phyloP scores from a whole-genome alignment of 1,140 invertebrate species.

The Bombyx mandarina region DNA sequence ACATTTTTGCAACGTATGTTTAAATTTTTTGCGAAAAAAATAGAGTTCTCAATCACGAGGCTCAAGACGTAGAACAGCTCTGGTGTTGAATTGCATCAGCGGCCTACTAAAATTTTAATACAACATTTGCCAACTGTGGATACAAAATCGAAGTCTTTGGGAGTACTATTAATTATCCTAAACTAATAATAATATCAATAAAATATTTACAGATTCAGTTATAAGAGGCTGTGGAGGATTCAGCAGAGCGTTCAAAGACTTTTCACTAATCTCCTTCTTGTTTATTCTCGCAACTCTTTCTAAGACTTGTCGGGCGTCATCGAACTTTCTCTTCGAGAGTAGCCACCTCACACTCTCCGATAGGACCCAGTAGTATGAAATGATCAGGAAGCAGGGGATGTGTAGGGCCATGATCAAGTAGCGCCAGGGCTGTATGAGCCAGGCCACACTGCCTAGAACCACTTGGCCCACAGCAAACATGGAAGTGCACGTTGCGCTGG shows the following conservation, averaged over 20 bases:
- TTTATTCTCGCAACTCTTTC: constrained; percentile 78
- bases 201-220: neutral
- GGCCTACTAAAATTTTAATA: too few species aligned
- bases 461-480: constrained; percentile 82
- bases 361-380: constrained; percentile 75
- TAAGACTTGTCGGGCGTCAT: constrained; percentile 74
- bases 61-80: too few species aligned
- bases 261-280: constrained; percentile 72
- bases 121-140: too few species aligned
- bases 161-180: too few species aligned
- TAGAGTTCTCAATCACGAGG: too few species aligned
- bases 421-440: constrained; percentile 79
- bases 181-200: too few species aligned
- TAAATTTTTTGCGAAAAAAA: too few species aligned
- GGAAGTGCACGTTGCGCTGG: constrained; percentile 77
- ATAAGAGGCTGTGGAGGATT: constrained; percentile 45
- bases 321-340: constrained; percentile 76
- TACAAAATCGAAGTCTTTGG: too few species aligned
- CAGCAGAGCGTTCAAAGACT: constrained; percentile 64
- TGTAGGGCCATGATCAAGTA: constrained; percentile 77
- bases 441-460: constrained; percentile 77
- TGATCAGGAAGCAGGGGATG: constrained; percentile 75
- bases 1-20: too few species aligned
- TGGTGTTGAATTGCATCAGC: too few species aligned
- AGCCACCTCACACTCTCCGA: constrained; percentile 83